These are phyloP conservation scores for Sturnus vulgaris DNA, from an alignment of 2,113 vertebrate species.

Conservation along the genomic window DNA sequence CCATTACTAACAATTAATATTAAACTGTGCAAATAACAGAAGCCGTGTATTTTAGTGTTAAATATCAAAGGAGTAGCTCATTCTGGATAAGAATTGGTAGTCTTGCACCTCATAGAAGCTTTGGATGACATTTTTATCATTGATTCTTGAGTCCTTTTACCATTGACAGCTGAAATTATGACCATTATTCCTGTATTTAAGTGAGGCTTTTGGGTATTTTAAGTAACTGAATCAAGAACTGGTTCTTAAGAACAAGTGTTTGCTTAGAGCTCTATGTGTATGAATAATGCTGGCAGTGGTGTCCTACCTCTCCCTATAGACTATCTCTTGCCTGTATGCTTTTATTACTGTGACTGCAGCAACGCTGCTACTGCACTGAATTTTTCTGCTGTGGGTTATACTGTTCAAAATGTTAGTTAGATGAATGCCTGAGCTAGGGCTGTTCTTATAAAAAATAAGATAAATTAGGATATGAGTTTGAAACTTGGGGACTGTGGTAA, in stretches of 20 bases:
- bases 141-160: neutral
- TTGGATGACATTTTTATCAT: neutral
- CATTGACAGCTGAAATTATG: neutral
- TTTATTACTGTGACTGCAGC: neutral
- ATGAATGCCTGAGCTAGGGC: neutral
- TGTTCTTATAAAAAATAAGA: neutral
- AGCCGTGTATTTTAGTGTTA: neutral
- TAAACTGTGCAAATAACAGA: neutral
- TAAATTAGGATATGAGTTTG: neutral
- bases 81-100: neutral
- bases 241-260: neutral
- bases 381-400: neutral
- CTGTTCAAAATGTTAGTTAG: neutral
- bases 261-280: neutral
- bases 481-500: neutral
- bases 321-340: neutral
- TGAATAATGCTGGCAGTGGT: neutral
- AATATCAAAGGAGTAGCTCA: neutral
- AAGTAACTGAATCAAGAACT: neutral
- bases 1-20: neutral
- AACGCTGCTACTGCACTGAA: neutral
- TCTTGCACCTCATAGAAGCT: neutral
- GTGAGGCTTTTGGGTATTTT: neutral
- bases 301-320: neutral
- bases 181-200: neutral